These are phyloP conservation scores for Gryon sp. DNA, from an alignment of 1,140 invertebrate species.

Conservation along the genomic window DNA sequence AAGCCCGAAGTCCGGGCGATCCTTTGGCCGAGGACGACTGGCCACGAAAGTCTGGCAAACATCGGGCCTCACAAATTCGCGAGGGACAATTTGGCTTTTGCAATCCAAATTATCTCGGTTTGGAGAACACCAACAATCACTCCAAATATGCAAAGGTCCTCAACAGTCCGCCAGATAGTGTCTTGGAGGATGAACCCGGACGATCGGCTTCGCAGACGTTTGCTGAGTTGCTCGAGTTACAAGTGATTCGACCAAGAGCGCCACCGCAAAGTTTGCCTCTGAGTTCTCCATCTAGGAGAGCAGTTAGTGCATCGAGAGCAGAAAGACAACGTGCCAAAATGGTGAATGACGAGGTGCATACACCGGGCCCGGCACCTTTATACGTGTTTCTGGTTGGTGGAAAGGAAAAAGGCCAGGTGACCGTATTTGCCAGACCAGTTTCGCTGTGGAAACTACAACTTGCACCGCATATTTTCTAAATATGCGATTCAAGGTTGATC, in stretches of 20 bases:
- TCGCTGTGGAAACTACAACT: slow-evolving; percentile 84
- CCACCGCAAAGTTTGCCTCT: slow-evolving; percentile 76
- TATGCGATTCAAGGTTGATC: too few species aligned
- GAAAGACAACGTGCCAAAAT: slow-evolving; percentile 77
- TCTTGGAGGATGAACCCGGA: slow-evolving; percentile 79
- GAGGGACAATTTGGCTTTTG: slow-evolving; percentile 83
- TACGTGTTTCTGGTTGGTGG: slow-evolving; percentile 84
- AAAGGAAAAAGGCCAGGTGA: slow-evolving; percentile 84
- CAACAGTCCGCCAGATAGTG: slow-evolving; percentile 80
- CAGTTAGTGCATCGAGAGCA: slow-evolving; percentile 77
- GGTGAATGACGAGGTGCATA: slow-evolving; percentile 68
- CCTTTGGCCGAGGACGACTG: slow-evolving; percentile 79
- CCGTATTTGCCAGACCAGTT: slow-evolving; percentile 84
- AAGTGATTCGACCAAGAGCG: slow-evolving; percentile 73
- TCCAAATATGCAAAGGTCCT: slow-evolving; percentile 78
- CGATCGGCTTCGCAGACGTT: slow-evolving; percentile 77
- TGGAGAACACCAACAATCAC: slow-evolving; percentile 79
- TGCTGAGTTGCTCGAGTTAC: slow-evolving; percentile 74
- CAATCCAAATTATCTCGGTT: slow-evolving; percentile 87
- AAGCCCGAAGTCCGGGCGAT: slow-evolving; percentile 80
- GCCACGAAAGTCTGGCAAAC: slow-evolving; percentile 72
- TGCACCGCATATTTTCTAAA: slow-evolving; percentile 78
- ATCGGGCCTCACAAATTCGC: slow-evolving; percentile 73
- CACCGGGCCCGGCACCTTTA: slow-evolving; percentile 79
- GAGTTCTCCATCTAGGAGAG: slow-evolving; percentile 75